A percentile compares a stretch with the other conserved stretches of the same genome.
Conservation (phyloP, 2,888 invertebrate species). For the Camponotus fellah region DNA sequence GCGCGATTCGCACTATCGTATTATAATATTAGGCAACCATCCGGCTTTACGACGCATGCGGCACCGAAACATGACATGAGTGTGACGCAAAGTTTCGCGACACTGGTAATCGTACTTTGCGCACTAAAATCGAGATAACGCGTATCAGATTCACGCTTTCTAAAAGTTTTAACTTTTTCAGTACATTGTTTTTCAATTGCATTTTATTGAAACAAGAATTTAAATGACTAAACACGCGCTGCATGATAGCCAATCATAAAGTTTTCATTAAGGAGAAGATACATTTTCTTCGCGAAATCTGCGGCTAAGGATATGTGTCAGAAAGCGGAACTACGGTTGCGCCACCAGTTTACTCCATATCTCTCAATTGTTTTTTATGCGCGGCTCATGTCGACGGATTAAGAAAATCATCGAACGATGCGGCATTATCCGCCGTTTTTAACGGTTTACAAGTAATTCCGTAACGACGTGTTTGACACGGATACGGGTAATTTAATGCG, state of each 20-base stretch:
- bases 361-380: neutral
- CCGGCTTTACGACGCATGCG: constrained; percentile 25
- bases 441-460: constrained; percentile 57
- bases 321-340: neutral
- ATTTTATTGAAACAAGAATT: too few relatives aligned
- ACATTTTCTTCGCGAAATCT: neutral
- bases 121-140: constrained; percentile 12
- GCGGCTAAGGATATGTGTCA: neutral
- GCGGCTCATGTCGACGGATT: constrained; percentile 15
- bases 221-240: too few relatives aligned
- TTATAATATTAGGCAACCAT: constrained; percentile 33
- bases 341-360: neutral
- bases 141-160: neutral
- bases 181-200: neutral
- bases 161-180: neutral
- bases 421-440: constrained; percentile 65
- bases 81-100: neutral
- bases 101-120: neutral
- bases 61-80: neutral
- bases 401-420: constrained; percentile 28
- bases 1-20: constrained; percentile 35
- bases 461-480: constrained; percentile 76
- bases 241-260: neutral
- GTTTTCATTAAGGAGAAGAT: neutral
- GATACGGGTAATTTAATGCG: constrained; percentile 73